A percentile compares a stretch with the other conserved stretches of the same genome.
Evolutionary conservation across 2,797 vertebrate species (phyloP).

Genomic region (Halcyon leucocephala): DNA sequence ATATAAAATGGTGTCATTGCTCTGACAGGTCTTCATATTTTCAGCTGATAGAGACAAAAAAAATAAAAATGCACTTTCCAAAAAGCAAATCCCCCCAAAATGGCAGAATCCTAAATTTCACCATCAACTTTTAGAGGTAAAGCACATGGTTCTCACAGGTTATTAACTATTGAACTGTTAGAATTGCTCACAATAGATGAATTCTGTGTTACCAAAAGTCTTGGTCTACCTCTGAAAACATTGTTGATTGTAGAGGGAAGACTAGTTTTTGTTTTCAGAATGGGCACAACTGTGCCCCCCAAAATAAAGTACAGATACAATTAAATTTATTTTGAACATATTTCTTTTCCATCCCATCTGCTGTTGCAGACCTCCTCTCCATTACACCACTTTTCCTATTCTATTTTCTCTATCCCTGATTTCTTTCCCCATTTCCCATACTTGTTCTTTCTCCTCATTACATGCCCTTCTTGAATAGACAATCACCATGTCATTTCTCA

Average conservation of each 20-base stretch:
- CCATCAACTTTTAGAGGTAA: background rate
- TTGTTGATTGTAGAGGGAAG: background rate
- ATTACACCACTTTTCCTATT: background rate
- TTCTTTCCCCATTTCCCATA: background rate
- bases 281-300: background rate
- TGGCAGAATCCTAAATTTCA: background rate
- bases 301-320: background rate
- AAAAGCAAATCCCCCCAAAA: background rate
- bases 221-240: background rate
- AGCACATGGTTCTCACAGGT: background rate
- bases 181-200: background rate
- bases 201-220: background rate
- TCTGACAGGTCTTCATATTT: background rate
- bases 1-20: background rate
- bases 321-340: background rate
- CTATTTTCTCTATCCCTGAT: background rate
- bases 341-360: background rate
- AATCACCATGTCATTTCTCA: background rate
- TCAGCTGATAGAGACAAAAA: background rate
- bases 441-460: background rate
- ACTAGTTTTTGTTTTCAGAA: background rate
- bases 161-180: background rate
- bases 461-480: background rate
- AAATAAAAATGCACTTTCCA: background rate
- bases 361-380: background rate